Evolutionary conservation across 35 echinoderm and acorn worm species (phyloP).

Genomic region (Anneissia japonica): DNA sequence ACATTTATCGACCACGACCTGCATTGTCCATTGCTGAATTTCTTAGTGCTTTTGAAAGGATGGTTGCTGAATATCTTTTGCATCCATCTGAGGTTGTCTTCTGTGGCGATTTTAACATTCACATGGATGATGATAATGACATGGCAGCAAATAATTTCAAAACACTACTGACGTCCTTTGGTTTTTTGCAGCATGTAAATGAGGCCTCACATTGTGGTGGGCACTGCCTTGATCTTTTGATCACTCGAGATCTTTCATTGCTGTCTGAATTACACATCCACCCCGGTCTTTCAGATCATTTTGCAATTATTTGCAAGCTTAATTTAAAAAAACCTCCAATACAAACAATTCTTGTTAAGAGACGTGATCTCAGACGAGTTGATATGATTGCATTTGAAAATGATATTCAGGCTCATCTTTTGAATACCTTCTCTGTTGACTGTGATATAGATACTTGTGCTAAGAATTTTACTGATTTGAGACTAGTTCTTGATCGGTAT

Average conservation of each 20-base stretch:
- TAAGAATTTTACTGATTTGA: background rate
- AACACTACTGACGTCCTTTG: conserved; percentile 11
- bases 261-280: background rate
- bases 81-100: conserved; percentile 63
- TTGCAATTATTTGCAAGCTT: background rate
- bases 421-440: background rate
- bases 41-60: conserved; percentile 30
- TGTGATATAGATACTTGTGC: background rate
- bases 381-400: background rate
- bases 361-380: background rate
- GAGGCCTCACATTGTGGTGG: conserved; percentile 8
- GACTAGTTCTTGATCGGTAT: background rate
- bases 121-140: conserved; percentile 21
- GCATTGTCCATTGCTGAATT: conserved; percentile 7
- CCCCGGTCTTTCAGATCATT: conserved; percentile 21
- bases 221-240: conserved; percentile 11
- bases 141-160: conserved; percentile 10
- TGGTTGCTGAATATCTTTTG: conserved; percentile 31
- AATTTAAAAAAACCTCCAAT: conserved; percentile 4
- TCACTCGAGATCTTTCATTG: conserved; percentile 8
- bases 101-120: conserved; percentile 57
- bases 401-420: background rate
- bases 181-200: conserved; percentile 3
- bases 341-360: too few species aligned
- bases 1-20: too few species aligned